These are phyloP conservation scores for Falco punctatus DNA, from an alignment of 2,113 vertebrate genomes.

Conservation along the genomic window DNA sequence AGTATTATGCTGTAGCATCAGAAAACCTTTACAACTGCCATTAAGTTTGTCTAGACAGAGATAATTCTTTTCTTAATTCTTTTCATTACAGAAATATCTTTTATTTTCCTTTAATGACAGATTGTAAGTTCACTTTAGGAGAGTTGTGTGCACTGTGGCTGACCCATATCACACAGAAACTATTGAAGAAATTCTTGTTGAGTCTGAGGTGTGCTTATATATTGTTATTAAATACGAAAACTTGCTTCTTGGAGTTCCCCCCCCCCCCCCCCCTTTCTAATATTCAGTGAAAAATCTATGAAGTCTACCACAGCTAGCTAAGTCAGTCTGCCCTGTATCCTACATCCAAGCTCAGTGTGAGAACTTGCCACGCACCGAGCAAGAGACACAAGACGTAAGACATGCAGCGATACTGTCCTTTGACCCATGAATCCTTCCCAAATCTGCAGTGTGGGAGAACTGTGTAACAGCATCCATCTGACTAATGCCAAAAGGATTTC, in stretches of 20 bases:
- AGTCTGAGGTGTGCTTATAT: neutral
- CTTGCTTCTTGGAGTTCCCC: neutral
- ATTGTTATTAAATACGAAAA: neutral
- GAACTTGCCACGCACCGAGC: neutral
- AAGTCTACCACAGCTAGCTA: neutral
- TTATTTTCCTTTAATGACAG: neutral
- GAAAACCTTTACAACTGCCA: conserved; percentile 17
- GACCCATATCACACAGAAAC: neutral
- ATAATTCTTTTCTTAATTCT: neutral
- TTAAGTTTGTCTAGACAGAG: neutral
- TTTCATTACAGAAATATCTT: neutral
- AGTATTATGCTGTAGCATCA: neutral
- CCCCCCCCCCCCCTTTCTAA: neutral
- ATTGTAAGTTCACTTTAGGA: neutral
- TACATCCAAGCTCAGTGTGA: neutral
- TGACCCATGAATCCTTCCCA: neutral
- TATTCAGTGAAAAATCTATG: neutral
- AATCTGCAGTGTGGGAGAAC: neutral
- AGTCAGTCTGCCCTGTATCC: neutral
- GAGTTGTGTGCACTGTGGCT: neutral
- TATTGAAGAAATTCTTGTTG: neutral
- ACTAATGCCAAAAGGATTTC: neutral
- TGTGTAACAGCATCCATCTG: neutral
- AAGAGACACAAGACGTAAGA: neutral
- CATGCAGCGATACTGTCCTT: neutral